phyloP scores from a whole-genome alignment of 2,888 invertebrate genomes.

The Holacanthella duospinosa region DNA sequence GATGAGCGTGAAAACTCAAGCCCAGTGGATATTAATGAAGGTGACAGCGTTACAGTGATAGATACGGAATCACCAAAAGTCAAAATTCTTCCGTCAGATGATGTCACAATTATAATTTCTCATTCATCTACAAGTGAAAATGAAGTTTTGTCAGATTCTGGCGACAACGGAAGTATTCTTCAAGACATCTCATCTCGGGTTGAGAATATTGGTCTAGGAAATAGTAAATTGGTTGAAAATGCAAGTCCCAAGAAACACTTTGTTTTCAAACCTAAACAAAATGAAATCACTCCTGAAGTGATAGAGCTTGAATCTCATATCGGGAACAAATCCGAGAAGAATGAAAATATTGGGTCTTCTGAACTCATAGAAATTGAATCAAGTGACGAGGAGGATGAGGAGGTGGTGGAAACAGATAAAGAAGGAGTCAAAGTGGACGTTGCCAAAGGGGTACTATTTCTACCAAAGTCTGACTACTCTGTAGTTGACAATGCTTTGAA shows the following conservation, averaged over 20 bases:
- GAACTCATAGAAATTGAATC: background rate
- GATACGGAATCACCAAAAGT: background rate
- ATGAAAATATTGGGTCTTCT: background rate
- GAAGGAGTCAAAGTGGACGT: background rate
- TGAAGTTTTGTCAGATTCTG: background rate
- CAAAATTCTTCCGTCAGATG: background rate
- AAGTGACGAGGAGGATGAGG: too few species aligned
- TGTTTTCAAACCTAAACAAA: background rate
- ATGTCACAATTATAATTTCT: background rate
- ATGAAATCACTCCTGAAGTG: background rate
- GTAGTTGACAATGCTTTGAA: background rate
- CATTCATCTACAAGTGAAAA: background rate
- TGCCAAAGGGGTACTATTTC: too few species aligned
- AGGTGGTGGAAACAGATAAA: background rate
- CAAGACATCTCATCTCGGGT: too few species aligned
- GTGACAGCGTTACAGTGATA: background rate
- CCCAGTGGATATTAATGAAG: background rate
- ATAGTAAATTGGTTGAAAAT: too few species aligned
- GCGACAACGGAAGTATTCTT: too few species aligned
- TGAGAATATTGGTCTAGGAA: too few species aligned
- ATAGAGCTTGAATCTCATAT: background rate
- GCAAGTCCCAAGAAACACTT: background rate
- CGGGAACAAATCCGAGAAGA: background rate
- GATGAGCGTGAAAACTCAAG: background rate
- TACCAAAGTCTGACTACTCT: background rate